Conservation (phyloP, 2,888 invertebrate species). For the Lucinisca nassula region DNA sequence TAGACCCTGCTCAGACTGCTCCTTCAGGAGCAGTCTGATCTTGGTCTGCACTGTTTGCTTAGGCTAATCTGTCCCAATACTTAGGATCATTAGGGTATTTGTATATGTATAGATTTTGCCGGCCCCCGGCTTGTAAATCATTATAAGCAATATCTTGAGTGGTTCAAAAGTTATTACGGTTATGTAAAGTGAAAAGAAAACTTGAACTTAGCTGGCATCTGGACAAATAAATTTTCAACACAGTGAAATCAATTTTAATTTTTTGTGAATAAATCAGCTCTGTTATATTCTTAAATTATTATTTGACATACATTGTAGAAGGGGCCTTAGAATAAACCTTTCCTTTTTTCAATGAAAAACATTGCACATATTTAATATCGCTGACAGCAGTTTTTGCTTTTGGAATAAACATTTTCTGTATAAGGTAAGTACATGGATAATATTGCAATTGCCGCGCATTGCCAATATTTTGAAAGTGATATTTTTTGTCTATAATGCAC, state of each 20-base stretch:
- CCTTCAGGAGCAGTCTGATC: too few relatives aligned
- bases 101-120: too few relatives aligned
- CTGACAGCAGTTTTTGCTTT: neutral
- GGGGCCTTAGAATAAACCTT: neutral
- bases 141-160: neutral
- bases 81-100: too few relatives aligned
- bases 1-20: too few relatives aligned
- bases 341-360: neutral
- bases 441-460: too few relatives aligned
- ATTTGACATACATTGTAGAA: neutral
- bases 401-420: neutral
- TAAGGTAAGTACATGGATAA: too few relatives aligned
- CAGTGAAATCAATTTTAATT: neutral
- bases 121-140: neutral
- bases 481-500: too few relatives aligned
- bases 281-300: neutral
- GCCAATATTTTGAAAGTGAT: too few relatives aligned
- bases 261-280: neutral
- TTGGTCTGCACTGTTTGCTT: too few relatives aligned
- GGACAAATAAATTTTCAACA: neutral
- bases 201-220: neutral
- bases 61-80: too few relatives aligned
- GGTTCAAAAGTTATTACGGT: neutral
- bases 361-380: neutral
- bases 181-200: constrained; percentile 1